Conservation (phyloP, 2,888 invertebrate genomes). For the Mesoligia furuncula region DNA sequence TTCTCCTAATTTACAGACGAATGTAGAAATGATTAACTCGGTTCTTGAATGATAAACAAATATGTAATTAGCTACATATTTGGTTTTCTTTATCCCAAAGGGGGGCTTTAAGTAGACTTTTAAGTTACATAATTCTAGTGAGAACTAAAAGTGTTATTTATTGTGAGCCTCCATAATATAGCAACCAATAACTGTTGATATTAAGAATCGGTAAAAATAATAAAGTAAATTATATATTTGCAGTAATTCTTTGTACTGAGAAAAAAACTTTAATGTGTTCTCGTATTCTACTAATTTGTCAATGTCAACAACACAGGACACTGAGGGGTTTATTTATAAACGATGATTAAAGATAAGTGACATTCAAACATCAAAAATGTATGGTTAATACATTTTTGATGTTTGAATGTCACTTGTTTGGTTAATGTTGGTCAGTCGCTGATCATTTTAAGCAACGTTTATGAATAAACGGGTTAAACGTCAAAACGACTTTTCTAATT, state of each 20-base stretch:
- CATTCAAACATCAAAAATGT: not conserved
- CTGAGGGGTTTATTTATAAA: not conserved
- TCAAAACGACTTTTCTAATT: not conserved
- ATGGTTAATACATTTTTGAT: too few species aligned
- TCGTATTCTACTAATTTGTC: not conserved
- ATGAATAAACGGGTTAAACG: not conserved
- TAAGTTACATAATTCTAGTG: slow-evolving; percentile 16
- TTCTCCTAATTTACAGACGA: slow-evolving; percentile 31
- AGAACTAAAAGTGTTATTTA: slow-evolving; percentile 19
- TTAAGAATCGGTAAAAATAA: not conserved
- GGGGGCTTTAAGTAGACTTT: slow-evolving; percentile 44
- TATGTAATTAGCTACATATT: not conserved
- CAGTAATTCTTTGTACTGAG: not conserved
- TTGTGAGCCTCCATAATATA: not conserved
- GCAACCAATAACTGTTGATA: not conserved
- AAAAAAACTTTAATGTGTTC: not conserved
- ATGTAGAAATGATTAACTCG: slow-evolving; percentile 12
- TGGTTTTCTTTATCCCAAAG: slow-evolving; percentile 21
- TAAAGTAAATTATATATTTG: slow-evolving; percentile 5
- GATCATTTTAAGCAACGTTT: not conserved
- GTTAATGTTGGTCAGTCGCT: too few species aligned
- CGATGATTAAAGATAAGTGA: not conserved
- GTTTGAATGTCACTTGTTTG: too few species aligned
- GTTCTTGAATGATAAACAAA: slow-evolving; percentile 9
- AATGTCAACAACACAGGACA: not conserved